Evolutionary conservation across 2,113 vertebrate genomes (phyloP).

Genomic region (Chascanopsetta lugubris): DNA sequence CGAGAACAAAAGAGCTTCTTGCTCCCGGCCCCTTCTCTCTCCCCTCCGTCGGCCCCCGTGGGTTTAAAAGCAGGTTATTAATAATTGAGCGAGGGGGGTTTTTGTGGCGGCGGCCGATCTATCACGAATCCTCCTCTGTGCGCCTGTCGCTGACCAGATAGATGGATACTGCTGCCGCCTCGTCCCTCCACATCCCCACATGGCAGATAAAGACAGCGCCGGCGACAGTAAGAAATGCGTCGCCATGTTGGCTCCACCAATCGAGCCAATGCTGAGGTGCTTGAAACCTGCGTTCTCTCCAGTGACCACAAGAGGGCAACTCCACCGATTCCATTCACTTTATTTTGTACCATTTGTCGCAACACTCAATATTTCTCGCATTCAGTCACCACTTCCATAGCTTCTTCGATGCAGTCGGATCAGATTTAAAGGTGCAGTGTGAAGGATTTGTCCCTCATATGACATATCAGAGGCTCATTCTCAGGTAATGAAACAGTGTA

Average conservation of each 20-base stretch:
- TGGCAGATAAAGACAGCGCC: slow-evolving; percentile 13
- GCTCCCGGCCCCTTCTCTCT: slow-evolving; percentile 9
- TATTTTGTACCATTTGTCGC: no score
- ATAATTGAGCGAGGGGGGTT: slow-evolving; percentile 56
- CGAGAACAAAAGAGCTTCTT: slow-evolving; percentile 27
- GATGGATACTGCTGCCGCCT: slow-evolving; percentile 26
- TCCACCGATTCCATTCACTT: no score
- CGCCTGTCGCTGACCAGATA: slow-evolving; percentile 36
- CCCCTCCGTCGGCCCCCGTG: slow-evolving; percentile 40
- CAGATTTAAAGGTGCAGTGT: no score
- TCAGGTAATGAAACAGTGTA: no score
- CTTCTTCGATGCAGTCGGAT: no score
- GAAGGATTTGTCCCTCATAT: no score
- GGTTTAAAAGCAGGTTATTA: slow-evolving; percentile 62
- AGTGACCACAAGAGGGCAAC: not conserved
- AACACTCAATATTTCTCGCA: no score
- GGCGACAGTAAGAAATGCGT: not conserved
- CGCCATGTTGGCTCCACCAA: no score
- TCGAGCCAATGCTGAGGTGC: no score
- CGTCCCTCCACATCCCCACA: slow-evolving; percentile 1
- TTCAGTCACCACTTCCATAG: no score
- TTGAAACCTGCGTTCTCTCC: no score
- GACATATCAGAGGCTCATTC: no score
- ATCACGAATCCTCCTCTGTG: slow-evolving; percentile 53
- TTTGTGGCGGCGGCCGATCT: slow-evolving; percentile 41